Percentiles rank a stretch among this genome's conserved stretches.
Evolutionary conservation across 2,797 vertebrate species (phyloP).

Genomic region (Alauda arvensis): DNA sequence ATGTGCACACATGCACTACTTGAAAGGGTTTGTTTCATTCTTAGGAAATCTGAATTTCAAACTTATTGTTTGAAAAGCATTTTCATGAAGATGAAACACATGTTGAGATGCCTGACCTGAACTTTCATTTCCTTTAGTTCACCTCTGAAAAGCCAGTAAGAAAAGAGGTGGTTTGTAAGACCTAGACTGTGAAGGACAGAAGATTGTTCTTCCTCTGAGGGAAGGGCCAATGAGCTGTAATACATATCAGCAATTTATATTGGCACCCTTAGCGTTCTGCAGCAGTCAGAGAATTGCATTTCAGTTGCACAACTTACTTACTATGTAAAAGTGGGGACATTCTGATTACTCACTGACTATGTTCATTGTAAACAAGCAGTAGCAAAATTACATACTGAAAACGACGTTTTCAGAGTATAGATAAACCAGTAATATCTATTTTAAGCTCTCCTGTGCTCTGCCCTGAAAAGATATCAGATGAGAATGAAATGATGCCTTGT

Average conservation of each 20-base stretch:
- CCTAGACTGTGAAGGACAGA: neutral
- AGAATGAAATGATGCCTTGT: neutral
- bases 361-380: neutral
- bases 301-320: neutral
- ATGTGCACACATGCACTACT: neutral
- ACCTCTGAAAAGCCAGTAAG: neutral
- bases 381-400: neutral
- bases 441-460: neutral
- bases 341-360: neutral
- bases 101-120: neutral
- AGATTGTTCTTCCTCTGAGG: neutral
- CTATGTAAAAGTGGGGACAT: neutral
- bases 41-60: neutral
- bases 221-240: neutral
- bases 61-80: neutral
- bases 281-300: neutral
- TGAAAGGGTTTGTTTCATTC: neutral
- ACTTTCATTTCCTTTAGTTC: neutral
- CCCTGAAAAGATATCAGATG: neutral
- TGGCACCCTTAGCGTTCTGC: neutral
- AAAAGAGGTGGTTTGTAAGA: neutral
- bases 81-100: neutral
- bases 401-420: neutral
- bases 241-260: neutral
- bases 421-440: neutral